A percentile compares a stretch with the other conserved stretches of the same genome.
Conservation (phyloP, 2,888 invertebrate species). For the Mythimna pallens region DNA sequence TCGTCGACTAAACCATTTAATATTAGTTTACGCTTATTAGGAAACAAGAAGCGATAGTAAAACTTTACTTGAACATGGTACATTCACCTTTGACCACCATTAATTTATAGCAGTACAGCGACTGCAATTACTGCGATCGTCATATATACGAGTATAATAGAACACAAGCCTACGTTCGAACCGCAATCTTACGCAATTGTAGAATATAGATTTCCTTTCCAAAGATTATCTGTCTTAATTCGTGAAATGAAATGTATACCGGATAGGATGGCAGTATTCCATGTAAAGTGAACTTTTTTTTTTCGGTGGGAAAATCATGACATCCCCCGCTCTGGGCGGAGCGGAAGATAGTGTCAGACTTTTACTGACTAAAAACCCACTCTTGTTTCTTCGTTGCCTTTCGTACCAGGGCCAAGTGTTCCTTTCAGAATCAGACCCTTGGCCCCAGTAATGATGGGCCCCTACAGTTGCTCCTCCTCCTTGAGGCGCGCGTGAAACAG, state of each 20-base stretch:
- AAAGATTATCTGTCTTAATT: conserved; percentile 30
- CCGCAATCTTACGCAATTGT: conserved; percentile 54
- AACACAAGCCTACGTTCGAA: conserved; percentile 43
- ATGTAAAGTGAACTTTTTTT: conserved; percentile 9
- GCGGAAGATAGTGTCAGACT: no score
- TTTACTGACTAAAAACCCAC: no score
- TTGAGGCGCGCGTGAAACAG: no score
- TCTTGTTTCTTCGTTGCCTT: no score
- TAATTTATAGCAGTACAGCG: conserved; percentile 60
- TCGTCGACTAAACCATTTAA: conserved; percentile 26
- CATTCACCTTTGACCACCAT: conserved; percentile 72
- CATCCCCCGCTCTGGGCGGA: no score
- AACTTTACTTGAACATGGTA: conserved; percentile 39
- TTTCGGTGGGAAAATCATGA: no score
- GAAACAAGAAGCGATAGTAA: conserved; percentile 36
- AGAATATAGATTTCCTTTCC: conserved; percentile 48
- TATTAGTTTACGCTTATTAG: conserved; percentile 23
- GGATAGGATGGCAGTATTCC: conserved; percentile 13
- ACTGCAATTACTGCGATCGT: conserved; percentile 59
- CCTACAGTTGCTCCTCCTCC: no score
- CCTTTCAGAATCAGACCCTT: no score
- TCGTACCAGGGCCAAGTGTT: no score
- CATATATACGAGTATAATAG: conserved; percentile 42
- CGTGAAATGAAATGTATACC: conserved; percentile 21
- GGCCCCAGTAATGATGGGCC: no score